A percentile compares a stretch with the other conserved stretches of the same genome.
Evolutionary conservation across 2,888 invertebrate genomes (phyloP).

Genomic region (Dynastes grantii): DNA sequence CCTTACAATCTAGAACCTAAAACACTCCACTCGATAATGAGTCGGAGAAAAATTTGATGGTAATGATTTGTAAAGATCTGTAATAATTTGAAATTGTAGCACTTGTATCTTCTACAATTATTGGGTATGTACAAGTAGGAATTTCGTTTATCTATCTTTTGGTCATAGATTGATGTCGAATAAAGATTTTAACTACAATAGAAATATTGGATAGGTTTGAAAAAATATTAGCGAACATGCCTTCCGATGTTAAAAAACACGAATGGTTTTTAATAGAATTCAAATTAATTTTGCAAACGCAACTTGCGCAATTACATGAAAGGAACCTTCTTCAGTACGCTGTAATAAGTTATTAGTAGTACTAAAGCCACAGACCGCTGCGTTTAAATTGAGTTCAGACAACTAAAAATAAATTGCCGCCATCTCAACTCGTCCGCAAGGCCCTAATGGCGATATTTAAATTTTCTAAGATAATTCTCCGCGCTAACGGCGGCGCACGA

Average conservation of each 20-base stretch:
- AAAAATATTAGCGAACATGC: too few species aligned
- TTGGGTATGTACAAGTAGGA: too few species aligned
- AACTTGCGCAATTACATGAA: slow-evolving; percentile 27
- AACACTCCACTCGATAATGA: too few species aligned
- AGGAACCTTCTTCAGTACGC: not conserved
- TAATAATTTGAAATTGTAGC: too few species aligned
- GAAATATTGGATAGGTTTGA: too few species aligned
- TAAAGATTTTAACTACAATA: too few species aligned
- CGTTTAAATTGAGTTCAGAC: slow-evolving; percentile 38
- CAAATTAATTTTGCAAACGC: slow-evolving; percentile 18
- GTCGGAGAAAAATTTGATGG: too few species aligned
- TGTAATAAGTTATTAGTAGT: slow-evolving; percentile 40
- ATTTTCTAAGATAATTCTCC: slow-evolving; percentile 53
- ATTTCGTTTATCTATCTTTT: too few species aligned
- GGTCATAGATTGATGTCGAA: too few species aligned
- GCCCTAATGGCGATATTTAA: slow-evolving; percentile 50
- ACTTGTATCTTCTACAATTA: too few species aligned
- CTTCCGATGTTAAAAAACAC: not conserved
- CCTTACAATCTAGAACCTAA: too few species aligned
- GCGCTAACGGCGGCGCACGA: slow-evolving; percentile 51
- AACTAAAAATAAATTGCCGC: slow-evolving; percentile 40
- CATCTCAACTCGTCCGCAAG: slow-evolving; percentile 38
- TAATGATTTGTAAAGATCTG: too few species aligned
- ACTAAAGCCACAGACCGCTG: slow-evolving; percentile 30
- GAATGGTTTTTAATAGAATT: not conserved